Base-by-base conservation (phyloP, 2,888 invertebrate genomes). In the Drosophila pseudotalamancana region DNA sequence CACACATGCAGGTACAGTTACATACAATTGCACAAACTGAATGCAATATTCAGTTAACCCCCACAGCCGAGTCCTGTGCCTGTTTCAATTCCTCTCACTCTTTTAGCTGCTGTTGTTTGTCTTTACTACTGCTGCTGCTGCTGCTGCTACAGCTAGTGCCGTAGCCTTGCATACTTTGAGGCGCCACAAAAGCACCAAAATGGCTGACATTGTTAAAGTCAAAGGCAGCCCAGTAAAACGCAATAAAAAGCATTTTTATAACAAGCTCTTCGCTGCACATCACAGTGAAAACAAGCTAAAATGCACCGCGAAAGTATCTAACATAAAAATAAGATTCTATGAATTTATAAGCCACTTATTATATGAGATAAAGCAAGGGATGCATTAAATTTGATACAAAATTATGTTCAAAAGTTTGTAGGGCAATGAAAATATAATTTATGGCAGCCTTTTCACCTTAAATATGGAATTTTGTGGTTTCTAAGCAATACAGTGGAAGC, bases 131-230 rank as follows among this genome's bases (percentile, higher is more conserved):
- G 19, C 42, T 16, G 39, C 25, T 8, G 34, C 32, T 34, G 34
- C 19, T 25, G 12, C 32, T 23, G 37, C 8, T 18, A 19, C 4
- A 4, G 12, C 18, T 29, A 1, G 8, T 8, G 39, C 50, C 8
- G 32, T 11, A 8, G 57, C 27, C 25, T 42, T 31, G 66, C 61
- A 72, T 67, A 54, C 57, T 67, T 57, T 25, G 48, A 16, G 48
- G 53, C 46, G 46, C 60, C 65, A 75, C 71, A 66, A 75, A 71
- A 49, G 63, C 50, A 42, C 35, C 86, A 64, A 82, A 85, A 85
- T 85, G 72, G 83, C 83, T 79, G 83, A 80, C 80, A 80, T 80
- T 86, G 83, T 80, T 82, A 46, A 64, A 72, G 76, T 64, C 85
- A 82, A 82, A 85, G 64, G 62, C 72, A 54, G 50, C 72, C 65